Evolutionary conservation across 2,888 invertebrate genomes (phyloP), one percentile per base, ranked within the genome.

Genomic region (Rhingia rostrata): DNA sequence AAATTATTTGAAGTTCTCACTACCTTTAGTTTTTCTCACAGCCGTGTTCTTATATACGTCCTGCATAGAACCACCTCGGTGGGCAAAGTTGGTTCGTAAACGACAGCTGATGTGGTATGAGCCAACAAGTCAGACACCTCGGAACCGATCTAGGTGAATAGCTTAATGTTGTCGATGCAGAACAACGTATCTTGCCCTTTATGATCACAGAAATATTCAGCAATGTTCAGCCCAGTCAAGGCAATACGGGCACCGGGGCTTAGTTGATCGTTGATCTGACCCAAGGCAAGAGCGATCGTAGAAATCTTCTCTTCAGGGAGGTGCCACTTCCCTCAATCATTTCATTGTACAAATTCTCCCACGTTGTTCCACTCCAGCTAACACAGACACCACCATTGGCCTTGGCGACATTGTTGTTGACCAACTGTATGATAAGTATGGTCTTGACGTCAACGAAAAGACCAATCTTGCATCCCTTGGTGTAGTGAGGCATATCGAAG

Each of bases 21-120:
- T n/a, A n/a, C n/a, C n/a, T n/a, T n/a, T n/a, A n/a, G n/a, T n/a
- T n/a, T n/a, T n/a, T n/a, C n/a, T n/a, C n/a, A n/a, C n/a, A n/a
- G n/a, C n/a, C n/a, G n/a, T n/a, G n/a, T n/a, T n/a, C n/a, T n/a
- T n/a, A n/a, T n/a, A n/a, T n/a, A n/a, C n/a, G n/a, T 98, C 98
- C 94, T 98, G 98, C 97, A 98, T 97, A 90, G 95, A 95, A 86
- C 98, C 98, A 98, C 98, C 93, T 98, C 98, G 91, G 98, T 98
- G 88, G 97, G 97, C 92, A 98, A 92, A 53, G 98, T 98, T 80
- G 98, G 98, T 91, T 98, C 98, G 92, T 98, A 98, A 92, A 98
- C 98, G 90, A 98, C 97, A 91, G 98, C 98, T 39, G 96, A 96
- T 88, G 98, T 98, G 90, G 98, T 98, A 94, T 98, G 97, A 92